phyloP scores from a whole-genome alignment of 2,113 vertebrate species.

The Kryptolebias marmoratus region DNA sequence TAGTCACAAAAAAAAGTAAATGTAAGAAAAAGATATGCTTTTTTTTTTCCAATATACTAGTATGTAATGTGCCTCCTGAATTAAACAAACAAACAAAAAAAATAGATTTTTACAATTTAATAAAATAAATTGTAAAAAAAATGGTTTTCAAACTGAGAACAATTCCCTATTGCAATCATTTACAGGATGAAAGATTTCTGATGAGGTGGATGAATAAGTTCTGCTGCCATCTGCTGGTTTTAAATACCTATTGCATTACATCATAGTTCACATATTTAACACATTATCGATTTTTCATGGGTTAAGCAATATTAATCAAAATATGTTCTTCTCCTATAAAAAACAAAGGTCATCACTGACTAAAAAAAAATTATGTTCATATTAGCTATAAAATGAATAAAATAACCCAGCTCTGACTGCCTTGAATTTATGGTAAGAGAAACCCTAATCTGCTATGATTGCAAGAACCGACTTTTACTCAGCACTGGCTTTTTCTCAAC shows the following conservation, averaged over 20 bases:
- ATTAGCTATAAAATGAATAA: not conserved
- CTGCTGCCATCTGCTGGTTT: slow-evolving; percentile 71
- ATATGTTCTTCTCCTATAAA: not conserved
- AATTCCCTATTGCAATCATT: not conserved
- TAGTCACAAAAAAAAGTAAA: too few species aligned
- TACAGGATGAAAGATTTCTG: not conserved
- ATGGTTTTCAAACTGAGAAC: not conserved
- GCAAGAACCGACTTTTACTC: too few species aligned
- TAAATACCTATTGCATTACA: slow-evolving; percentile 13
- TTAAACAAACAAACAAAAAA: not conserved
- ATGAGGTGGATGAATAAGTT: slow-evolving; percentile 10
- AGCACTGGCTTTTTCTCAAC: too few species aligned
- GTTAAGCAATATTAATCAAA: not conserved
- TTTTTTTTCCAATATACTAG: too few species aligned
- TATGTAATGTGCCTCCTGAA: not conserved
- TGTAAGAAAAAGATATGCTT: not conserved
- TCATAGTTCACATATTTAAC: not conserved
- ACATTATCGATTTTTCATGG: slow-evolving; percentile 3
- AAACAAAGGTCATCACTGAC: not conserved
- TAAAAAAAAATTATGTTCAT: not conserved
- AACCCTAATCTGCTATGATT: too few species aligned
- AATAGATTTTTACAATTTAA: not conserved
- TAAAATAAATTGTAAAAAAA: not conserved
- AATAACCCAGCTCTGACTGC: too few species aligned
- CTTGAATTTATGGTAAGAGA: too few species aligned